Conservation (phyloP, 2,888 invertebrate genomes). For the Auanema freiburgensis region DNA sequence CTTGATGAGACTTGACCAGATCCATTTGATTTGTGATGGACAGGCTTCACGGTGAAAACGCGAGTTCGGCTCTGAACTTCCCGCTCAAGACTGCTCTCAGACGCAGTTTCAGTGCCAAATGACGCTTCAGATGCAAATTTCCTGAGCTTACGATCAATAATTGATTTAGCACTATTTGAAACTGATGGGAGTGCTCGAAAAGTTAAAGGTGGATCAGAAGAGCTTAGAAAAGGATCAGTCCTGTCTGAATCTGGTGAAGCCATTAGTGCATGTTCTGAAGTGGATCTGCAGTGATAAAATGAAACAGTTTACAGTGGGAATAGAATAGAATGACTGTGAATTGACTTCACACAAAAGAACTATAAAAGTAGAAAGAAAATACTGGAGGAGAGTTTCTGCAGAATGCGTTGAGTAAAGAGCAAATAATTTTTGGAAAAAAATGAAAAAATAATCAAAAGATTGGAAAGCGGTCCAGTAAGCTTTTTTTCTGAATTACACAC, state of each 20-base stretch:
- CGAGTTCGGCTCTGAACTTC: conserved; percentile 35
- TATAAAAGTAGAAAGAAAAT: neutral
- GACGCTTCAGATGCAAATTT: conserved; percentile 61
- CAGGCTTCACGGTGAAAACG: conserved; percentile 55
- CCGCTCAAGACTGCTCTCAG: conserved; percentile 38
- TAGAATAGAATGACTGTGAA: neutral
- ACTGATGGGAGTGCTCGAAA: conserved; percentile 30
- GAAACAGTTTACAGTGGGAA: no score
- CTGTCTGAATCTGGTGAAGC: conserved; percentile 41
- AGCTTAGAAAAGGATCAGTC: conserved; percentile 29
- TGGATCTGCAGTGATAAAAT: neutral
- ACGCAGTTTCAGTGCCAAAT: conserved; percentile 52
- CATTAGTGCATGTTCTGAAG: conserved; percentile 14
- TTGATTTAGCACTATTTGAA: conserved; percentile 49
- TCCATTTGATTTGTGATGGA: conserved; percentile 24
- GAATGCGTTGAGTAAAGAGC: no score
- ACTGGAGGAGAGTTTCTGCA: neutral
- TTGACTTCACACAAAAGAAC: neutral
- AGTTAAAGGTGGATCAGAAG: conserved; percentile 34
- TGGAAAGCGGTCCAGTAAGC: no score
- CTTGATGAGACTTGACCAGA: conserved; percentile 18
- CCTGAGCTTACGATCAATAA: conserved; percentile 52
- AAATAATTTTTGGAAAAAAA: no score
- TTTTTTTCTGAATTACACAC: no score
- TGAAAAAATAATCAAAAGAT: no score